These are phyloP conservation scores for Rhabdornis inornatus DNA, from an alignment of 2,113 vertebrate species.

Conservation along the genomic window DNA sequence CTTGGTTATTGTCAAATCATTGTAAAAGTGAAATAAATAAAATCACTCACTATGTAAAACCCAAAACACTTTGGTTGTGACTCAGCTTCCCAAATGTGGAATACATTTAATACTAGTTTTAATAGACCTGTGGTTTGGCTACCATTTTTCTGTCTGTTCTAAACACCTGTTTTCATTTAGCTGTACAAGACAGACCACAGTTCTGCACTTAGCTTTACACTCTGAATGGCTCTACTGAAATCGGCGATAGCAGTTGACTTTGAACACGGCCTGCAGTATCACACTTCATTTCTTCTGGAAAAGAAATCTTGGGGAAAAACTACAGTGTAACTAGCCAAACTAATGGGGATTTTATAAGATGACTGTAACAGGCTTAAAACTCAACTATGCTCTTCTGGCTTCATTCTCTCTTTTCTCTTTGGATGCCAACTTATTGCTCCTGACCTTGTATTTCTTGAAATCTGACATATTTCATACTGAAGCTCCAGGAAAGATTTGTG, in stretches of 20 bases:
- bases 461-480: neutral
- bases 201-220: neutral
- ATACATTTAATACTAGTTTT: neutral
- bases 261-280: neutral
- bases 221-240: neutral
- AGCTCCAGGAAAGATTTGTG: neutral
- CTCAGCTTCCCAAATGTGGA: neutral
- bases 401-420: neutral
- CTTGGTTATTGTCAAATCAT: neutral
- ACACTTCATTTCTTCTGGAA: conserved; percentile 35
- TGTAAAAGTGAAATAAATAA: neutral
- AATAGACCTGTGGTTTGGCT: neutral
- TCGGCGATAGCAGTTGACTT: neutral
- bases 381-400: neutral
- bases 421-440: neutral
- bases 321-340: neutral
- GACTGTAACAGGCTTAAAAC: neutral
- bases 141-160: neutral
- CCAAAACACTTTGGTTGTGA: neutral
- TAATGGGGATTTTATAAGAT: neutral
- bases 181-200: neutral
- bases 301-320: neutral
- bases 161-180: conserved; percentile 36
- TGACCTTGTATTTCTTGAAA: neutral
- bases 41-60: neutral